A percentile compares a stretch with the other conserved stretches of the same genome.
Evolutionary conservation across 2,113 vertebrate species (phyloP).

Genomic region (Oreochromis aureus): DNA sequence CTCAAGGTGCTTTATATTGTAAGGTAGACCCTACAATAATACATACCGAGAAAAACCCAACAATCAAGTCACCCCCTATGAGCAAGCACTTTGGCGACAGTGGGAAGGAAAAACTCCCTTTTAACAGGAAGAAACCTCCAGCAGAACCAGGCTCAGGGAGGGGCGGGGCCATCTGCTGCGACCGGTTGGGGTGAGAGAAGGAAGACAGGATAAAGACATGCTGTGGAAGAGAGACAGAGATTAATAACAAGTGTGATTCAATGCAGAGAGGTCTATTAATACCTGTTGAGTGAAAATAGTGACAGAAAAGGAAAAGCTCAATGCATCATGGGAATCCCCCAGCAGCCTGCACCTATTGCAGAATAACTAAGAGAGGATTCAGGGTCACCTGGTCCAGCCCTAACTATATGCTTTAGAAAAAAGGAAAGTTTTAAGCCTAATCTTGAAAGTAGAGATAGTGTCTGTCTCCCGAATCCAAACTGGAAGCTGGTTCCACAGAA

Average conservation of each 20-base stretch:
- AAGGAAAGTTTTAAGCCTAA: background rate
- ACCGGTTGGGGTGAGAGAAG: background rate
- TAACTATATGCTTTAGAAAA: rapidly evolving
- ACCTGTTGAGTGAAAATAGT: background rate
- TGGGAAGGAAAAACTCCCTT: background rate
- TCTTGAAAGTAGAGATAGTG: background rate
- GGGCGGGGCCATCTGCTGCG: background rate
- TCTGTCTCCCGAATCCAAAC: background rate
- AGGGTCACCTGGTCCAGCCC: background rate
- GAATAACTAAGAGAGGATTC: background rate
- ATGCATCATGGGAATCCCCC: background rate
- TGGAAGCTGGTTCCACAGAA: background rate
- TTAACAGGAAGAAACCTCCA: background rate
- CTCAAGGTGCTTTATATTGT: background rate
- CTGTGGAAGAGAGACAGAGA: background rate
- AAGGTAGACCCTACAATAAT: background rate
- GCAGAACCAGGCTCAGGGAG: background rate
- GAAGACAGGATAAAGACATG: background rate
- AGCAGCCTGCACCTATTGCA: background rate
- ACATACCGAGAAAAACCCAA: background rate
- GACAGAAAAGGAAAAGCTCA: background rate
- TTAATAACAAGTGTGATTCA: background rate
- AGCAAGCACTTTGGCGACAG: background rate
- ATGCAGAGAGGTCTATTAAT: background rate
- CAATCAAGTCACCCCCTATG: background rate